Base-by-base conservation (phyloP, 1,140 invertebrate species). In the Radopholus similis region DNA sequence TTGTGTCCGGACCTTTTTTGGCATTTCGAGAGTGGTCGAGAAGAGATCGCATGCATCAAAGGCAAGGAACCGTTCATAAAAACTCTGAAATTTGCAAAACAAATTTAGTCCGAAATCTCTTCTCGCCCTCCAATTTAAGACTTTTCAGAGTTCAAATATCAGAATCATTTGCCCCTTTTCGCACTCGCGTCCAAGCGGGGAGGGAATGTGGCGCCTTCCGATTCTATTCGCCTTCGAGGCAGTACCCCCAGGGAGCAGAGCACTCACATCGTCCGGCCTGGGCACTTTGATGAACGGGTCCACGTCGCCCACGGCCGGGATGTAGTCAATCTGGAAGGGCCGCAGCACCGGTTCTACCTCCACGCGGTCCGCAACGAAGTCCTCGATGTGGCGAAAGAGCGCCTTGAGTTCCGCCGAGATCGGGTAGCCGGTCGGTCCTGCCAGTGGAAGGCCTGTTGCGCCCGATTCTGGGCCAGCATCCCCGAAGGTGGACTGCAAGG, bases 301-400 rank as follows among this genome's bases (percentile, higher is more conserved):
- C 76, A 95, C 93, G 83, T 98, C 95, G 0, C 95, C 95, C 32
- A 98, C 93, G 8, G 93, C 91, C 23, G 95, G 95, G 75, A 97
- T 92, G 83, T 90, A 97, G 78, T 97, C 93, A 0, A 94, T 93
- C 59, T 97, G 89, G 81, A 97, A 98, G 0, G 95, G 93, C 75
- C 90, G 89, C 70, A 97, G 85, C 13, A 64, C 58, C 11, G 71
- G 37, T 15, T 58, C 74, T 55, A 73, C 68, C n/a, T 77, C 69
- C 18, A 77, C 38, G 18, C 53, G 49, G 37, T 73, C 71, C 32
- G 71, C 73, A 30, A 35, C 37, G 21, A 64, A 73, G 2, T 42
- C 40, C 38, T 76, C 71, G 13, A 78, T 64, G n/a, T 54, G 47
- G 26, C 59, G 28, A 49, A 77, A 62, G 9, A 73, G 37, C 6